Conservation (phyloP, 2,113 vertebrate genomes). For the Gracilinanus agilis region DNA sequence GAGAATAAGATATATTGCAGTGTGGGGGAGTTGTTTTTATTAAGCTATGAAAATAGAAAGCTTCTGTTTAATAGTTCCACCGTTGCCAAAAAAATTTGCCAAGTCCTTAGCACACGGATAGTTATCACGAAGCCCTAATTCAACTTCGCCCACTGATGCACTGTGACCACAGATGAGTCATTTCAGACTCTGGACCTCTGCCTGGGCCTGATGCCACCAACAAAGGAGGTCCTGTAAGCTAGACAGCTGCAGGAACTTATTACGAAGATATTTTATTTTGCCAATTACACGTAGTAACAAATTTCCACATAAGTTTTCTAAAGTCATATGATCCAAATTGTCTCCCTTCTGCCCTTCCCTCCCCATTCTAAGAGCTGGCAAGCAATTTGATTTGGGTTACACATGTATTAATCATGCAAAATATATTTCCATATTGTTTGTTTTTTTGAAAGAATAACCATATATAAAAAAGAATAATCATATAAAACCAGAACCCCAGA, state of each 20-base stretch:
- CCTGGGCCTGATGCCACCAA: constrained; percentile 16
- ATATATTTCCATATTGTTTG: too few relatives aligned
- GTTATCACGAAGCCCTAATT: constrained; percentile 46
- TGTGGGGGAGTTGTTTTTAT: constrained; percentile 66
- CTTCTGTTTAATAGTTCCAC: constrained; percentile 64
- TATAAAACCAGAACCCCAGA: too few relatives aligned
- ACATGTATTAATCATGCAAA: too few relatives aligned
- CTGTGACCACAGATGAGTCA: neutral
- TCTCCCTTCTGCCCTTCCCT: too few relatives aligned
- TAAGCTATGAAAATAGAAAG: constrained; percentile 65
- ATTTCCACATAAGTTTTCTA: too few relatives aligned
- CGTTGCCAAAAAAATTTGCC: constrained; percentile 60
- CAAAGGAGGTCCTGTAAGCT: neutral
- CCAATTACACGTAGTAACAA: too few relatives aligned
- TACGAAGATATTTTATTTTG: too few relatives aligned
- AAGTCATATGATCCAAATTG: too few relatives aligned
- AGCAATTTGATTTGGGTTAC: too few relatives aligned
- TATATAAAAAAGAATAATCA: too few relatives aligned
- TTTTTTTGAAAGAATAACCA: too few relatives aligned
- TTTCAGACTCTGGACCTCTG: neutral
- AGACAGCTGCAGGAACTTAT: neutral
- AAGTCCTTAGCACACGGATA: constrained; percentile 45
- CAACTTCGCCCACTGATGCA: constrained; percentile 18
- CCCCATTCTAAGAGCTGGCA: too few relatives aligned
- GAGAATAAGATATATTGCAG: constrained; percentile 66